phyloP scores from a whole-genome alignment of 2,797 vertebrate species.

The Enteromius paludinosus region DNA sequence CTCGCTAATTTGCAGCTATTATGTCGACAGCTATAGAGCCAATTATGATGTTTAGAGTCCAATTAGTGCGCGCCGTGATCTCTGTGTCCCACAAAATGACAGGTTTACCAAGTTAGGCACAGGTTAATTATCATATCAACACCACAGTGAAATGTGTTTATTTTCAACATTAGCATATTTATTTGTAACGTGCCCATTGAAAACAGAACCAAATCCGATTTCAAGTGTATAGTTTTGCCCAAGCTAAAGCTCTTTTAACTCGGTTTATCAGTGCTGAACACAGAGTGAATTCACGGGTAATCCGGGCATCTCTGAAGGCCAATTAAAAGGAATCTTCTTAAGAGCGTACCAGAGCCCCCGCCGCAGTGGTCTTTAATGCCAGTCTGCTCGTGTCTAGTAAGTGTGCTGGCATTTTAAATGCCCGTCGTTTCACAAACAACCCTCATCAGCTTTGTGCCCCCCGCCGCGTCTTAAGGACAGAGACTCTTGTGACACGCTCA shows the following conservation, averaged over 20 bases:
- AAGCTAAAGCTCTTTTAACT: conserved; percentile 40
- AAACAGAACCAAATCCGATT: conserved; percentile 31
- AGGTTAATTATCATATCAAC: conserved; percentile 38
- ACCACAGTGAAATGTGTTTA: not conserved
- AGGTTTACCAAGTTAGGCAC: conserved; percentile 7
- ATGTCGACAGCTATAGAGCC: conserved; percentile 15
- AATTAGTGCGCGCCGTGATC: conserved; percentile 1
- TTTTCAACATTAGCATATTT: conserved; percentile 4
- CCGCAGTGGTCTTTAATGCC: conserved; percentile 52
- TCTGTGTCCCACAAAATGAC: conserved; percentile 17
- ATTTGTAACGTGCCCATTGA: not conserved
- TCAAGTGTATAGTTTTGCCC: conserved; percentile 31
- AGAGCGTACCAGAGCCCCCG: conserved; percentile 36
- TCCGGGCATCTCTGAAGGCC: conserved; percentile 53
- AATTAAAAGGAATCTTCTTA: conserved; percentile 55
- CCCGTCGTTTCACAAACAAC: conserved; percentile 45
- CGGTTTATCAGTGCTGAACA: conserved; percentile 47
- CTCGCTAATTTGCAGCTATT: conserved; percentile 23
- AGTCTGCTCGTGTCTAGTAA: conserved; percentile 44
- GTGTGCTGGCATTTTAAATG: conserved; percentile 53
- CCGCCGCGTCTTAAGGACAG: conserved; percentile 54
- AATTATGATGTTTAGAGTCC: conserved; percentile 36
- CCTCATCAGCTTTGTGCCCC: conserved; percentile 53
- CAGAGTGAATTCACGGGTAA: conserved; percentile 46
- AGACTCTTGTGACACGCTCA: conserved; percentile 42